Base-by-base conservation (phyloP, 2,797 vertebrate genomes). In the Centropyge bicolor region DNA sequence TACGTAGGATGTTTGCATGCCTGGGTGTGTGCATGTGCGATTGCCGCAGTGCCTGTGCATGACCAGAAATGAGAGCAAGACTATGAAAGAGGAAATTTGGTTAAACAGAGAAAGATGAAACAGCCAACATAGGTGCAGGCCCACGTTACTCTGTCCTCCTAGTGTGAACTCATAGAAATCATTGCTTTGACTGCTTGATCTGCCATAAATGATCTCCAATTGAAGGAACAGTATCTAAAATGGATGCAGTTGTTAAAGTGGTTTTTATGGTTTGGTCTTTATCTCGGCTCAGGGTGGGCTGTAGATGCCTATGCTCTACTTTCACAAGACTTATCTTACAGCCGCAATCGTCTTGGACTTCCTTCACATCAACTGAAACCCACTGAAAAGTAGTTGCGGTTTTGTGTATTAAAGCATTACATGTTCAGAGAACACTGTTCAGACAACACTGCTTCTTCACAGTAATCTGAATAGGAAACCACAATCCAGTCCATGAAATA, bases 361-460 rank as follows among this genome's bases (percentile, higher is more conserved):
- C 78, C 78, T 83, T 74, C 79, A 24, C 36, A 62, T 52, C 5
- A 43, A 27, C 55, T 68, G 51, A 84, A 85, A 87, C 35, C 46
- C 31, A 49, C 27, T 55, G 22, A 85, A 67, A 74, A 51, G 19
- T 6, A 46, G 3, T 41, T 77, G 80, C 1, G 78, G 78, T 89
- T 83, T 31, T 78, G 9, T 80, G 1, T 52, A 31, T 31, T 31
- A 73, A 60, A 66, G 1, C 38, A 51, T 65, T 59, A 13, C 55
- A 0, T 49, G 3, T 74, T 38, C 31, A 54, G 61, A 22, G 24
- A 38, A 11, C 22, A 70, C 27, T 49, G 3, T 74, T 38, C 36
- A 54, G 61, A 22, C 22, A 38, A 11, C 22, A 70, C 9, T 4
- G 0, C 1, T 1, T 57, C 0, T 57, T 40, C 8, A 54, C 35